phyloP scores from a whole-genome alignment of 2,888 invertebrate species.

The Lagria hirta region DNA sequence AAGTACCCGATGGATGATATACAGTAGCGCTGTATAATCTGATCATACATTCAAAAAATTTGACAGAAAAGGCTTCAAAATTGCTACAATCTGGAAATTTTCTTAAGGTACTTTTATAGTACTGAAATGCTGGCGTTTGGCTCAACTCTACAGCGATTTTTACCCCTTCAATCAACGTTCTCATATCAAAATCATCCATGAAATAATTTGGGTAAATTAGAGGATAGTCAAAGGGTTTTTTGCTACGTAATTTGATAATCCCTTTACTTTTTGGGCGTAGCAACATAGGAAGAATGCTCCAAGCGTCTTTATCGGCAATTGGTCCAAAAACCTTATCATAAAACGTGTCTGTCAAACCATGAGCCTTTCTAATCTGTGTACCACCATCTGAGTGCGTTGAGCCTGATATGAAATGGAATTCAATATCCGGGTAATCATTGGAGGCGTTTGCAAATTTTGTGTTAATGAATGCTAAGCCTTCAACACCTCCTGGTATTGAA shows the following conservation, averaged over 20 bases:
- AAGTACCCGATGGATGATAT: conserved; percentile 80
- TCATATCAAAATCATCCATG: conserved; percentile 75
- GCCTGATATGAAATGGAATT: conserved; percentile 86
- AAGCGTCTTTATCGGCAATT: conserved; percentile 75
- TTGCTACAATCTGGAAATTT: conserved; percentile 78
- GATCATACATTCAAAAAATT: conserved; percentile 87
- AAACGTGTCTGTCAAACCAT: conserved; percentile 73
- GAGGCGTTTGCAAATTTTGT: conserved; percentile 80
- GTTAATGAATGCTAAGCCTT: conserved; percentile 81
- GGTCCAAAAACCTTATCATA: conserved; percentile 74
- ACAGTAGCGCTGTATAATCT: conserved; percentile 79
- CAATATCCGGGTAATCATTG: conserved; percentile 85
- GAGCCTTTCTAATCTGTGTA: conserved; percentile 75
- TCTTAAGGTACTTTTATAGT: conserved; percentile 71
- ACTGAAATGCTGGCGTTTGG: conserved; percentile 73
- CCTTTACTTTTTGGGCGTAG: conserved; percentile 85
- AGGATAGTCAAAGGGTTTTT: conserved; percentile 85
- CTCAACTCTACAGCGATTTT: conserved; percentile 83
- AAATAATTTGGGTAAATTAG: conserved; percentile 92
- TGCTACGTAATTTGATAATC: conserved; percentile 74
- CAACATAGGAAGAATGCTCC: conserved; percentile 82
- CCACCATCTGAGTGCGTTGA: conserved; percentile 87
- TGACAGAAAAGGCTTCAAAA: conserved; percentile 68
- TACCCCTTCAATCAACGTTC: conserved; percentile 79
- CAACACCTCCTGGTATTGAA: conserved; percentile 86